Percentiles rank a stretch among this genome's conserved stretches.
phyloP scores from a whole-genome alignment of 2,797 vertebrate species.

The Silurus aristotelis region DNA sequence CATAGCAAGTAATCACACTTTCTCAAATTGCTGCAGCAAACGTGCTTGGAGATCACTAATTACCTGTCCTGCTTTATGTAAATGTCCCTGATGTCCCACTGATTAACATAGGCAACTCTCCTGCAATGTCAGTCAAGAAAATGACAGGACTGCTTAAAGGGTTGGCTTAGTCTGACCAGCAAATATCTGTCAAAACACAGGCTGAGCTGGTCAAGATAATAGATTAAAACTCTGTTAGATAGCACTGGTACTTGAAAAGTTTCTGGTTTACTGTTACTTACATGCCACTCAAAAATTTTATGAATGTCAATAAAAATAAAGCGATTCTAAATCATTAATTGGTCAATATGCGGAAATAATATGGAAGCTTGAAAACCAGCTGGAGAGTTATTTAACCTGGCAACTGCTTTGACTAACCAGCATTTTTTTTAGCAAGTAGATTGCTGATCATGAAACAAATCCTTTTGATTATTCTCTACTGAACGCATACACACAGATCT shows the following conservation, averaged over 20 bases:
- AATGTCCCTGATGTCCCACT: neutral
- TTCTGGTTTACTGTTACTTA: neutral
- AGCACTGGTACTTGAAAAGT: neutral
- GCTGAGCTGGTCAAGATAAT: neutral
- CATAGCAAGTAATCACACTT: neutral
- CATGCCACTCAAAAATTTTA: neutral
- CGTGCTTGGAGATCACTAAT: neutral
- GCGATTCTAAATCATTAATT: neutral
- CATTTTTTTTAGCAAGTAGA: neutral
- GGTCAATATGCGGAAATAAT: neutral
- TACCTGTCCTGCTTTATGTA: neutral
- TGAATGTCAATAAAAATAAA: neutral
- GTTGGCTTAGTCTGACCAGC: neutral
- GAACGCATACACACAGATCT: neutral
- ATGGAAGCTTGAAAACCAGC: neutral
- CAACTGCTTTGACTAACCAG: neutral
- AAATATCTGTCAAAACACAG: neutral
- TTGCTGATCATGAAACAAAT: neutral
- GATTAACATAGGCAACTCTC: neutral
- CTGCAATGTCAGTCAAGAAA: neutral
- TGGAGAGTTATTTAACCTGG: neutral
- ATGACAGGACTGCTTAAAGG: neutral
- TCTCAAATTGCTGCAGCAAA: conserved; percentile 4
- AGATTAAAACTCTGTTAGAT: neutral
- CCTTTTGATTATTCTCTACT: no score